A percentile compares a stretch with the other conserved stretches of the same genome.
Conservation (phyloP, 2,113 vertebrate species). For the Girardinichthys multiradiatus region DNA sequence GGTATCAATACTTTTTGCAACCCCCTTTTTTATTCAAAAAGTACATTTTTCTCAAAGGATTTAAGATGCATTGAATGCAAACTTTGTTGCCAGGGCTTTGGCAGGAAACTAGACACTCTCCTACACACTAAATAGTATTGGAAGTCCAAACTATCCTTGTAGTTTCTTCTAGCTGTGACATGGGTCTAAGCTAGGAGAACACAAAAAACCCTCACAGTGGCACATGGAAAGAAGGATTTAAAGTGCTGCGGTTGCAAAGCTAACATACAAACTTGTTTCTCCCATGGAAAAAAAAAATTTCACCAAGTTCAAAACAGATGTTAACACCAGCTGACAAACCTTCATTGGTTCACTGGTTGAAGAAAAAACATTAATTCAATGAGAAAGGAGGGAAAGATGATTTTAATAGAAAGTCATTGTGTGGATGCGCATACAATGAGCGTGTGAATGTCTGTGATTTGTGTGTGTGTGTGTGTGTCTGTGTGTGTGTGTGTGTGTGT, state of each 20-base stretch:
- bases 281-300: conserved; percentile 1
- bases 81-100: too few relatives aligned
- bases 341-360: conserved; percentile 15
- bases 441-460: conserved; percentile 8
- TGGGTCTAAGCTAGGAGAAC: too few relatives aligned
- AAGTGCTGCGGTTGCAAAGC: neutral
- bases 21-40: too few relatives aligned
- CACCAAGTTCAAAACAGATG: conserved; percentile 8
- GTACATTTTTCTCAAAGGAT: too few relatives aligned
- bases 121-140: too few relatives aligned
- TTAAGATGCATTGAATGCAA: too few relatives aligned
- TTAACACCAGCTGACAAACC: neutral
- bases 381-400: conserved; percentile 17
- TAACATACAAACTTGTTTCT: neutral
- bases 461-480: conserved; percentile 18
- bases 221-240: too few relatives aligned
- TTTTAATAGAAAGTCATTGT: conserved; percentile 5
- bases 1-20: too few relatives aligned
- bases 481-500: conserved; percentile 24
- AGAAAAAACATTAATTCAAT: conserved; percentile 16
- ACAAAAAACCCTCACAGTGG: too few relatives aligned
- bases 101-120: too few relatives aligned
- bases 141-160: too few relatives aligned
- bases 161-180: too few relatives aligned
- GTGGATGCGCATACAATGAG: conserved; percentile 10